Evolutionary conservation across 1,140 invertebrate species (phyloP).

Genomic region (Cherax destructor): DNA sequence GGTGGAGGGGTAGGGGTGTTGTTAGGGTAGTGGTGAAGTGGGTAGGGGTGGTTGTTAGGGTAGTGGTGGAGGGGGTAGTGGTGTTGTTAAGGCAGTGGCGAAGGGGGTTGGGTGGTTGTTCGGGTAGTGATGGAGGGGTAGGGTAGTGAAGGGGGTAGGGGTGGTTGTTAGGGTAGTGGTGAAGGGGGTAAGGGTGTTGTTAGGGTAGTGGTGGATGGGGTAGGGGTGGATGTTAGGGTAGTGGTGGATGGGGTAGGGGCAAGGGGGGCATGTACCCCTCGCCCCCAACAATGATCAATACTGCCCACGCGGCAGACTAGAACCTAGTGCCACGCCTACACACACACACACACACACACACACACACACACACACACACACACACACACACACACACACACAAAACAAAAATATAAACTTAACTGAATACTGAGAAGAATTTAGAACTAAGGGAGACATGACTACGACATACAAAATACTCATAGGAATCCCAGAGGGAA

Average conservation of each 20-base stretch:
- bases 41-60: background rate
- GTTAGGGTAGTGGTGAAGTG: too few species aligned
- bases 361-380: constrained; percentile 1
- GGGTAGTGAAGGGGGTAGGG: background rate
- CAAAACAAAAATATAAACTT: too few species aligned
- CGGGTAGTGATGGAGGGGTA: background rate
- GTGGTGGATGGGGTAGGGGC: background rate
- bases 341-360: constrained; percentile 21
- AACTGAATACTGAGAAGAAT: too few species aligned
- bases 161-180: too few species aligned
- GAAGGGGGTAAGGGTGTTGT: background rate
- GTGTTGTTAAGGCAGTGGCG: background rate
- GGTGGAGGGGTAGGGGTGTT: background rate
- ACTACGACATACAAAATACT: too few species aligned
- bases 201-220: too few species aligned
- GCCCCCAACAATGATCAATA: constrained; percentile 32
- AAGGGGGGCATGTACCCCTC: constrained; percentile 30
- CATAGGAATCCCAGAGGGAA: too few species aligned
- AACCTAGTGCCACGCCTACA: constrained; percentile 30
- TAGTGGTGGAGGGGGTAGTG: background rate
- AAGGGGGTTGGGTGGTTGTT: background rate
- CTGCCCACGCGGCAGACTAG: constrained; percentile 32
- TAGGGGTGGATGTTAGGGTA: background rate
- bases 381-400: background rate
- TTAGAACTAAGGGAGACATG: too few species aligned